Conservation (phyloP, 2,113 vertebrate species). For the Papio anubis region DNA sequence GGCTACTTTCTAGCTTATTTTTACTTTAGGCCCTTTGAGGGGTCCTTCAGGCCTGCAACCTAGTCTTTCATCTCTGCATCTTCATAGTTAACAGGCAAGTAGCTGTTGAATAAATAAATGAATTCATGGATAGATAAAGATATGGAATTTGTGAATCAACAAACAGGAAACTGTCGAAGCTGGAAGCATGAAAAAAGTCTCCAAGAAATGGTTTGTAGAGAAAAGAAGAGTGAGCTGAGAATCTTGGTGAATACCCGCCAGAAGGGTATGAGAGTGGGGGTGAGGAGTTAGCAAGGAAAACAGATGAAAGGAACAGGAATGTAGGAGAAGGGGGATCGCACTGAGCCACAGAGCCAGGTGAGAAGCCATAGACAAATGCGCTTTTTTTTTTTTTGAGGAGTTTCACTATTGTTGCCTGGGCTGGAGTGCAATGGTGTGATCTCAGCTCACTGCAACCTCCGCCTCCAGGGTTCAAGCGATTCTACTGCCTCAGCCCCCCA, state of each 20-base stretch:
- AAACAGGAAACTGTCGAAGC: background rate
- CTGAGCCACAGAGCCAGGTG: background rate
- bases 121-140: background rate
- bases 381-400: too few species aligned
- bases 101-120: background rate
- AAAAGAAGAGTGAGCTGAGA: background rate
- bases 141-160: background rate
- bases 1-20: background rate
- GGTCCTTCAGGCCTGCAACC: accelerated
- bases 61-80: background rate
- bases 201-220: background rate
- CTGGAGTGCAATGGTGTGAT: too few species aligned
- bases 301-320: background rate
- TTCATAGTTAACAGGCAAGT: background rate
- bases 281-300: background rate
- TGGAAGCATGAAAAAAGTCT: background rate
- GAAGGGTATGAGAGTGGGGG: accelerated
- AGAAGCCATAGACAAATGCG: too few species aligned
- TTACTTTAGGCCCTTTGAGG: background rate
- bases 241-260: too few species aligned
- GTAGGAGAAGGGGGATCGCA: background rate
- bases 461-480: too few species aligned
- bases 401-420: too few species aligned
- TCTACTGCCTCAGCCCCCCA: too few species aligned
- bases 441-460: too few species aligned